Evolutionary conservation across 2,113 vertebrate genomes (phyloP), one percentile per base, ranked within the genome.

Genomic region (Dascyllus trimaculatus): DNA sequence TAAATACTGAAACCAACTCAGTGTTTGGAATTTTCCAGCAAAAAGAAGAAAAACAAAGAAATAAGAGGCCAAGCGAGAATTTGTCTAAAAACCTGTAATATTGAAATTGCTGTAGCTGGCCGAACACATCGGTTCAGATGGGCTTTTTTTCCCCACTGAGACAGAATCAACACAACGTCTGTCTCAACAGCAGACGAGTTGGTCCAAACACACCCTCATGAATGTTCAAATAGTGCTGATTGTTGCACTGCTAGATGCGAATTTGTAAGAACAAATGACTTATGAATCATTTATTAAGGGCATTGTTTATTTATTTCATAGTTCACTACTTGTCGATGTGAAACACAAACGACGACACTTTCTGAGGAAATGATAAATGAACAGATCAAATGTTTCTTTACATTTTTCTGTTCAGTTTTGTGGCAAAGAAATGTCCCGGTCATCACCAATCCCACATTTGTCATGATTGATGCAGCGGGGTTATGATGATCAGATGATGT

Each of bases 241-340:
- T 70, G 70, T 73, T 60, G 14, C 40, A 59, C n/a, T 56, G 75
- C 25, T 60, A 64, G 51, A 81, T 63, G 46, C 68, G 60, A 63
- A 79, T 66, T 79, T 66, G 82, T 79, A 76, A 54, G 64, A 74
- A 84, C 68, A 86, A 82, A 85, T 78, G 22, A 70, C 32, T 70
- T 29, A 35, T 75, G 51, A 85, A 87, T 80, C 1, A 63, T 83
- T 87, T 56, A 82, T 66, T 26, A 61, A 53, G 19, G 40, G n/a
- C 62, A 77, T 85, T 0, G 58, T 63, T 75, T 74, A 77, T 85
- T 79, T 51, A 84, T 85, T 54, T 72, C 46, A 56, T 63, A 40
- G 53, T 80, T 76, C 17, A 59, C 53, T 26, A 11, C 75, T 51
- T 63, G 25, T 22, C 25, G 32, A 32, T 45, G 60, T 64, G 40